Evolutionary conservation across 2,113 vertebrate genomes (phyloP), one percentile per base, ranked within the genome.

Genomic region (Apus apus): DNA sequence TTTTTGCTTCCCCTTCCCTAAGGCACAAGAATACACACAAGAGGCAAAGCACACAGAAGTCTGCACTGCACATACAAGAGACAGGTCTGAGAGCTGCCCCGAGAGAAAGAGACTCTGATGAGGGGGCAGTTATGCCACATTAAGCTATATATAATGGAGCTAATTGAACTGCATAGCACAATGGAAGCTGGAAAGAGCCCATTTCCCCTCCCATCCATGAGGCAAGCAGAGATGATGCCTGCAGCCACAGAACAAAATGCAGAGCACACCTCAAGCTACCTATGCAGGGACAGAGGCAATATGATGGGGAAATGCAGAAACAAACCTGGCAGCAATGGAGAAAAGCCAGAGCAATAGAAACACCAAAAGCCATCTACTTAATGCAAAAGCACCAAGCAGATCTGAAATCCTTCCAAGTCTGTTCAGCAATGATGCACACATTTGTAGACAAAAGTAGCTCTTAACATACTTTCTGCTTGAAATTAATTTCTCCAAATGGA

Each of bases 401-500:
- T 50, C 70, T 64, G 50, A 87, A 92, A 85, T 50, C 51, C 29
- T 83, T 87, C 46, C 81, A 66, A 79, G 48, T 34, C 73, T 81
- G 40, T 72, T 79, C 77, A 85, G 58, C 11, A 6, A 32, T 5
- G 8, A 71, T 67, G 32, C 2, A 1, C 0, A 0, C 43, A 89
- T 86, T 45, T 57, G 50, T 40, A 91, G 86, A 61, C 70, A 92
- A 29, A 82, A 94, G 77, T 34, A 82, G 80, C 70, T 89, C 84
- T 85, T 84, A 84, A 86, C 84, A 48, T 76, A 89, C 71, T 74
- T 93, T 61, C 48, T 2, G 2, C 58, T 89, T 73, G 74, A 93
- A 93, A 93, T 43, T 0, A 50, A 87, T 79, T 61, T 60, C 8
- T 85, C 46, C 51, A 77, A 82, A 82, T 51, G 64, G 48, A 87